Conservation (phyloP, 1,140 invertebrate species). For the Orius laevigatus region DNA sequence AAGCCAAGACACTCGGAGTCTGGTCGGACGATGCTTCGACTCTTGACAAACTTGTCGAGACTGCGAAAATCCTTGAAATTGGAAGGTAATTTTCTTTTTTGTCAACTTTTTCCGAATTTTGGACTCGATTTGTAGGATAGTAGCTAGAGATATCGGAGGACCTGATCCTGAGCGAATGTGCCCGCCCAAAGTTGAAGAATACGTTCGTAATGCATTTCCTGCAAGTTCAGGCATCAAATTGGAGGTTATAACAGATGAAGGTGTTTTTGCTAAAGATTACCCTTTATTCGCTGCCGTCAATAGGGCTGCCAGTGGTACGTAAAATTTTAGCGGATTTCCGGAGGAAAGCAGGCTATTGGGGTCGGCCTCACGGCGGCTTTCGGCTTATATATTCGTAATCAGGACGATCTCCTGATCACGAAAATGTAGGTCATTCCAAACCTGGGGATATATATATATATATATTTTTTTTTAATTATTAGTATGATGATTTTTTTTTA, state of each 20-base stretch:
- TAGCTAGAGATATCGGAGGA: conserved; percentile 72
- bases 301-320: conserved; percentile 54
- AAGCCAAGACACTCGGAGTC: conserved; percentile 43
- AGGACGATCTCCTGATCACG: too few species aligned
- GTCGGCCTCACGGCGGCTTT: too few species aligned
- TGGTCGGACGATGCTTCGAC: conserved; percentile 34
- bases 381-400: too few species aligned
- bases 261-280: conserved; percentile 56
- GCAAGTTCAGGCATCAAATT: conserved; percentile 41
- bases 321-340: neutral
- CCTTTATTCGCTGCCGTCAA: conserved; percentile 83
- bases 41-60: conserved; percentile 35
- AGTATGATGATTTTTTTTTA: conserved; percentile 23
- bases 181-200: conserved; percentile 60
- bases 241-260: conserved; percentile 50
- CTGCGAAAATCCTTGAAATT: conserved; percentile 55
- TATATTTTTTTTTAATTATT: too few species aligned
- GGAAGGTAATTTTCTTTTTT: conserved; percentile 32
- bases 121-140: conserved; percentile 33
- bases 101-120: too few species aligned
- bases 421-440: too few species aligned
- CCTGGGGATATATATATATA: too few species aligned
- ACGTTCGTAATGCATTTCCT: conserved; percentile 52
- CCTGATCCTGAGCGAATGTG: conserved; percentile 90
- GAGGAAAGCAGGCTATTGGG: too few species aligned